These are phyloP conservation scores for Macroramphosus scolopax DNA, from an alignment of 2,797 vertebrate genomes.

Conservation along the genomic window DNA sequence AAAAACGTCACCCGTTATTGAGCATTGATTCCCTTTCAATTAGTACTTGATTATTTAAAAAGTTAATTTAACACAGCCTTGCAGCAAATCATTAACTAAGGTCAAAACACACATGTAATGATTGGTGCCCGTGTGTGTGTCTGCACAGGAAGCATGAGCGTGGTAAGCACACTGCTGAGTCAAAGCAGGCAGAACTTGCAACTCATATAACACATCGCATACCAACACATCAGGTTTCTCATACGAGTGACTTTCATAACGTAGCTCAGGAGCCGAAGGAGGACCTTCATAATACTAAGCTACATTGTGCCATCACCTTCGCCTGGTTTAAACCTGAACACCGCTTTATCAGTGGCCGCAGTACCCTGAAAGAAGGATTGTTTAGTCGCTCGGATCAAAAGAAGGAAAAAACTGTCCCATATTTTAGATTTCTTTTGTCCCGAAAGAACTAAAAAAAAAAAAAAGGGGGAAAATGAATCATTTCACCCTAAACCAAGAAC, in stretches of 20 bases:
- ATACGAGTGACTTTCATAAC: conserved; percentile 9
- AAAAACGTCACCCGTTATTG: neutral
- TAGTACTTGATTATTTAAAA: conserved; percentile 8
- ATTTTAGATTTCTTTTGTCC: conserved; percentile 39
- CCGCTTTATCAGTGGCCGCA: conserved; percentile 38
- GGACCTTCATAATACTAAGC: neutral
- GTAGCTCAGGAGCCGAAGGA: conserved; percentile 6
- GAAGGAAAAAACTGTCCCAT: conserved; percentile 31
- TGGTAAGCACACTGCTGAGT: conserved; percentile 41
- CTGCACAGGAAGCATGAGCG: conserved; percentile 36
- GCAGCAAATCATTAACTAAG: conserved; percentile 11
- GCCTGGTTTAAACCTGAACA: conserved; percentile 10
- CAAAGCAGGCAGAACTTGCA: conserved; percentile 44
- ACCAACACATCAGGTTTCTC: conserved; percentile 28
- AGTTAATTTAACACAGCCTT: conserved; percentile 13
- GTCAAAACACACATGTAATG: conserved; percentile 16
- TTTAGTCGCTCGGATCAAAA: conserved; percentile 51
- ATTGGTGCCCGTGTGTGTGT: conserved; percentile 41
- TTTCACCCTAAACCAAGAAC: conserved; percentile 62
- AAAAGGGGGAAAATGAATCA: conserved; percentile 2
- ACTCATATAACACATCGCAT: conserved; percentile 30
- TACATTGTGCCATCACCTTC: conserved; percentile 33
- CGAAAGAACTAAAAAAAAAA: conserved; percentile 17
- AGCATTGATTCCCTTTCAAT: conserved; percentile 3
- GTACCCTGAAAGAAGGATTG: conserved; percentile 42